These are phyloP conservation scores for Nomada goodeniana DNA, from an alignment of 2,888 invertebrate species.

Conservation along the genomic window DNA sequence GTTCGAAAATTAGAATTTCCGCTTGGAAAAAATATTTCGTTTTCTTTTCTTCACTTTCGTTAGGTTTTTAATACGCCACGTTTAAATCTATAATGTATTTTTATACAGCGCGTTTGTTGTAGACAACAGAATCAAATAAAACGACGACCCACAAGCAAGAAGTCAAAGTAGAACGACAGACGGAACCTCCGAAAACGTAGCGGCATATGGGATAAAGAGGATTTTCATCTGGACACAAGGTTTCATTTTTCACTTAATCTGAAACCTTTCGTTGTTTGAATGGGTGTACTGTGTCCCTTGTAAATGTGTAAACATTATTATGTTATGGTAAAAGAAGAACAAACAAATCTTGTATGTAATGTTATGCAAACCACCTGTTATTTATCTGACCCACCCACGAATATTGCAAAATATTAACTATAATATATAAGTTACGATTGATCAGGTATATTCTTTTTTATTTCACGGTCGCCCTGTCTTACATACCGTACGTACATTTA, in stretches of 20 bases:
- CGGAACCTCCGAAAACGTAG: constrained; percentile 76
- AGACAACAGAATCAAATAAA: constrained; percentile 72
- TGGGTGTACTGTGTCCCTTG: constrained; percentile 49
- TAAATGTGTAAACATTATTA: constrained; percentile 62
- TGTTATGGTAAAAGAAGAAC: constrained; percentile 52
- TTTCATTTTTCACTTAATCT: background rate
- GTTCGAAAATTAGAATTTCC: background rate
- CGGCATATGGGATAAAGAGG: constrained; percentile 2
- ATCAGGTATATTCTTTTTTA: constrained; percentile 70
- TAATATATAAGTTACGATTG: constrained; percentile 6
- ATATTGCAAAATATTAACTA: background rate
- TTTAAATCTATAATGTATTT: background rate
- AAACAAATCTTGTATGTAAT: constrained; percentile 27
- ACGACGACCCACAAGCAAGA: constrained; percentile 53
- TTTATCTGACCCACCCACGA: background rate
- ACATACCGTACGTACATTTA: constrained; percentile 71
- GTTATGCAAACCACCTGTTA: background rate
- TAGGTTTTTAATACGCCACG: background rate
- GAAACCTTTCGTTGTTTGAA: background rate
- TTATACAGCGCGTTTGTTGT: constrained; percentile 41
- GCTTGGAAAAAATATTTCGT: background rate
- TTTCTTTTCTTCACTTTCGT: background rate
- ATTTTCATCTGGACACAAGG: constrained; percentile 13
- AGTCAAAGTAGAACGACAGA: constrained; percentile 63
- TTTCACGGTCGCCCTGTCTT: constrained; percentile 67